These are phyloP conservation scores for Batillaria attramentaria DNA, from an alignment of 1,140 invertebrate genomes.

Conservation along the genomic window DNA sequence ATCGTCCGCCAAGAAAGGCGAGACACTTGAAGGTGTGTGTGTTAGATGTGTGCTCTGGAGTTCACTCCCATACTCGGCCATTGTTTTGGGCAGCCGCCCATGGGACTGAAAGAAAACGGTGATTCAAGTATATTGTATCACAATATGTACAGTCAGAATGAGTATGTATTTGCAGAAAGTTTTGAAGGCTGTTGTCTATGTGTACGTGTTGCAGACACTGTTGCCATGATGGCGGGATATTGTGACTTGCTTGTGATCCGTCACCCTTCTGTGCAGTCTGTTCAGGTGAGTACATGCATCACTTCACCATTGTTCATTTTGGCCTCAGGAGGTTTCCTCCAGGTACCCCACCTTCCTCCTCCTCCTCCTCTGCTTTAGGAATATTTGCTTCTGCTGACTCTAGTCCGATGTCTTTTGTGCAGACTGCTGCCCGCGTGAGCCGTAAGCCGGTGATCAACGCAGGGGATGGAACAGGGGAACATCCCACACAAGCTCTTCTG, in stretches of 20 bases:
- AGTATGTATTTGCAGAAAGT: not conserved
- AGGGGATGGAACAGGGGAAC: constrained; percentile 98
- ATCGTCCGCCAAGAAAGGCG: constrained; percentile 97
- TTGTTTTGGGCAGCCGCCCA: no score
- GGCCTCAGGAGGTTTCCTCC: no score
- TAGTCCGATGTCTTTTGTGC: not conserved
- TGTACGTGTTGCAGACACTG: constrained; percentile 73
- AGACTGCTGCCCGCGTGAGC: constrained; percentile 86
- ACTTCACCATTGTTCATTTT: no score
- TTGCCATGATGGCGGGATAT: constrained; percentile 73
- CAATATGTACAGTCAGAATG: no score
- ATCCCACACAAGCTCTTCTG: constrained; percentile 97
- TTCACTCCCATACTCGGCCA: no score
- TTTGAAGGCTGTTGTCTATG: no score
- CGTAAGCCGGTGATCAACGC: constrained; percentile 96
- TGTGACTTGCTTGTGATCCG: constrained; percentile 94
- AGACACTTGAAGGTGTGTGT: constrained; percentile 86
- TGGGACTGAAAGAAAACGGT: no score
- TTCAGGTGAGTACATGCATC: constrained; percentile 80
- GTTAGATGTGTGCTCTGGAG: not conserved
- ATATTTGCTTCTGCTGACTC: not conserved
- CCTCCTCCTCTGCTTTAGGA: not conserved
- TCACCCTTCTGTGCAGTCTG: constrained; percentile 94
- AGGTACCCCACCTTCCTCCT: not conserved
- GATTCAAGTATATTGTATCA: no score